Evolutionary conservation across 2,888 invertebrate genomes (phyloP).

Genomic region (Leucophora obtusa): DNA sequence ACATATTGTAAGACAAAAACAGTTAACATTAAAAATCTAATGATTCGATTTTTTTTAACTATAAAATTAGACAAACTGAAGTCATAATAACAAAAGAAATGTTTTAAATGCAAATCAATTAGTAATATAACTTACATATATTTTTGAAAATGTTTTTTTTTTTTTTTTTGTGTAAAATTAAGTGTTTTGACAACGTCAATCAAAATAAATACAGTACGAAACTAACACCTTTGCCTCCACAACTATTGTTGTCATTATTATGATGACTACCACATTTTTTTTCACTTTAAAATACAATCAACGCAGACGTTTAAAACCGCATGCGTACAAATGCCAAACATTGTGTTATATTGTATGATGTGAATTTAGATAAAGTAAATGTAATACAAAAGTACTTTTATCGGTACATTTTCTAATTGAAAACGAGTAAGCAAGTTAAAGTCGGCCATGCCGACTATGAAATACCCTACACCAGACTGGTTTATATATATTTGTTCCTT

Average conservation of each 20-base stretch:
- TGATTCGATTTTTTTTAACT: neutral
- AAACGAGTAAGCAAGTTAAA: too few relatives aligned
- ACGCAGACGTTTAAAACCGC: constrained; percentile 22
- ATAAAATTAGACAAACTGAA: neutral
- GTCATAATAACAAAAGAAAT: neutral
- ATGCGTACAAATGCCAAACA: constrained; percentile 6
- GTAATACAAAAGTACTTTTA: neutral
- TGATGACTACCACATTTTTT: constrained; percentile 28
- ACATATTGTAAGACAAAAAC: too few relatives aligned
- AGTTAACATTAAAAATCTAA: neutral
- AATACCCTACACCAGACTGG: too few relatives aligned
- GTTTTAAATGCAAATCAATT: neutral
- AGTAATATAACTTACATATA: neutral
- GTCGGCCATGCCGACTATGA: too few relatives aligned
- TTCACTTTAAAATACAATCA: constrained; percentile 15
- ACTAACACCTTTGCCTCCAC: neutral
- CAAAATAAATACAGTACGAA: constrained; percentile 34
- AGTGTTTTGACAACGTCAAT: constrained; percentile 38
- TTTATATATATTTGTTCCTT: too few relatives aligned
- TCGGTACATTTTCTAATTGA: neutral
- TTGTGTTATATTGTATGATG: neutral
- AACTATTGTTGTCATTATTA: constrained; percentile 18
- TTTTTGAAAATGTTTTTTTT: neutral
- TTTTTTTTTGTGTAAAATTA: neutral
- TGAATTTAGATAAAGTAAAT: neutral